Evolutionary conservation across 2,113 vertebrate genomes (phyloP).

Genomic region (Gnathonemus echidnorhynchus): DNA sequence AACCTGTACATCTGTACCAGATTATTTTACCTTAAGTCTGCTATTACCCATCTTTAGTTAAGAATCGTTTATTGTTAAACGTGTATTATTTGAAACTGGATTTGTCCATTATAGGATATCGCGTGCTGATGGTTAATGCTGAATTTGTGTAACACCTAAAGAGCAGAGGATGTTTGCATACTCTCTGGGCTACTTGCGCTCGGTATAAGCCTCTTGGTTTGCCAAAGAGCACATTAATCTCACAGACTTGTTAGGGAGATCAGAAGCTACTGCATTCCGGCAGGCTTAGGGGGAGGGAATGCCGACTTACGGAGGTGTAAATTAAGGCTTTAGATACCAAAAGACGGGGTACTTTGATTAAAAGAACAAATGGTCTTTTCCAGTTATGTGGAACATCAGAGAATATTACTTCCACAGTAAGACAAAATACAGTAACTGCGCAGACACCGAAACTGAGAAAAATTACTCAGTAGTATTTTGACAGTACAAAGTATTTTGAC

Average conservation of each 20-base stretch:
- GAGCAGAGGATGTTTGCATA: too few relatives aligned
- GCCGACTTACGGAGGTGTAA: too few relatives aligned
- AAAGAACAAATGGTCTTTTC: too few relatives aligned
- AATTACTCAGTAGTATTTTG: neutral
- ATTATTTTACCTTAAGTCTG: neutral
- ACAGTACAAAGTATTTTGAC: neutral
- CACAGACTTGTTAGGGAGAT: too few relatives aligned
- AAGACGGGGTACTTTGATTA: neutral
- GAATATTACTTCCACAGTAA: neutral
- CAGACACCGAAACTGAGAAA: neutral
- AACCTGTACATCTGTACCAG: neutral
- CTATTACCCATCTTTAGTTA: neutral
- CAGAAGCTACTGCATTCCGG: neutral
- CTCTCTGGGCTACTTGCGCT: too few relatives aligned
- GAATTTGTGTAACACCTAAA: neutral
- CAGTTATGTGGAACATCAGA: neutral
- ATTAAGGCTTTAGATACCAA: neutral
- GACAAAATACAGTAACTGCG: neutral
- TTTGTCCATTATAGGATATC: neutral
- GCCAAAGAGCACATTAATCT: too few relatives aligned
- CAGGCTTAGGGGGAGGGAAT: neutral
- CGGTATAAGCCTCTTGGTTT: too few relatives aligned
- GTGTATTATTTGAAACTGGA: neutral
- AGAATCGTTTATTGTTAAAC: neutral
- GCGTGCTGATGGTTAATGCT: neutral